These are phyloP conservation scores for Pedionomus torquatus DNA, from an alignment of 2,113 vertebrate genomes.

Conservation along the genomic window DNA sequence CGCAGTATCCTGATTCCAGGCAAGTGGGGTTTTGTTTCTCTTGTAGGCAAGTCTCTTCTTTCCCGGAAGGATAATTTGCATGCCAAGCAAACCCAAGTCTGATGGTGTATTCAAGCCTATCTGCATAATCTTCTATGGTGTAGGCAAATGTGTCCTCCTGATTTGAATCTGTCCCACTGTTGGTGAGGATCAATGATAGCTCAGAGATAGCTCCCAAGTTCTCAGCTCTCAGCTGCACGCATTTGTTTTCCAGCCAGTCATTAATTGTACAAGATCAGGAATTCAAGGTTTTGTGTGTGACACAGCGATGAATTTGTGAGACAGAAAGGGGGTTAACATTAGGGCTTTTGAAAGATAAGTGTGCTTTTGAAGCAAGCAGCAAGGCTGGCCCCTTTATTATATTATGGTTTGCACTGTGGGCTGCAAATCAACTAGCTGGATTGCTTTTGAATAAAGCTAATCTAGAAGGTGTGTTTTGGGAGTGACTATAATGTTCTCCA, in stretches of 20 bases:
- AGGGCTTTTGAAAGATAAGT: background rate
- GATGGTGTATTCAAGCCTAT: background rate
- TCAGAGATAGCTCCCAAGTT: background rate
- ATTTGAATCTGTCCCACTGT: background rate
- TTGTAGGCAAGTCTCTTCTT: background rate
- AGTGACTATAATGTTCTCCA: background rate
- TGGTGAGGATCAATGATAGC: background rate
- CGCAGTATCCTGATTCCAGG: background rate
- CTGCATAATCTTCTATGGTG: background rate
- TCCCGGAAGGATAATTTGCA: background rate
- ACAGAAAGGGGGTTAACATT: background rate
- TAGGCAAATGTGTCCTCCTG: background rate
- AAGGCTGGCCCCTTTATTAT: background rate
- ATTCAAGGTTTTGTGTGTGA: background rate
- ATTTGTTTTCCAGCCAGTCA: background rate
- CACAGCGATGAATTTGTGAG: background rate
- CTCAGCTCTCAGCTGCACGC: background rate
- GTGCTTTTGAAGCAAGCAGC: background rate
- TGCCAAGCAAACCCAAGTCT: background rate
- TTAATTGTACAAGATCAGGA: background rate
- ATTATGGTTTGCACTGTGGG: background rate
- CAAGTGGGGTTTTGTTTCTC: background rate
- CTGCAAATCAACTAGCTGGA: background rate
- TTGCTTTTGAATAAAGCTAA: background rate
- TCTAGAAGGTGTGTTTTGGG: background rate